These are phyloP conservation scores for Sciurus vulgaris DNA, from an alignment of 2,797 vertebrate genomes.

Conservation along the genomic window DNA sequence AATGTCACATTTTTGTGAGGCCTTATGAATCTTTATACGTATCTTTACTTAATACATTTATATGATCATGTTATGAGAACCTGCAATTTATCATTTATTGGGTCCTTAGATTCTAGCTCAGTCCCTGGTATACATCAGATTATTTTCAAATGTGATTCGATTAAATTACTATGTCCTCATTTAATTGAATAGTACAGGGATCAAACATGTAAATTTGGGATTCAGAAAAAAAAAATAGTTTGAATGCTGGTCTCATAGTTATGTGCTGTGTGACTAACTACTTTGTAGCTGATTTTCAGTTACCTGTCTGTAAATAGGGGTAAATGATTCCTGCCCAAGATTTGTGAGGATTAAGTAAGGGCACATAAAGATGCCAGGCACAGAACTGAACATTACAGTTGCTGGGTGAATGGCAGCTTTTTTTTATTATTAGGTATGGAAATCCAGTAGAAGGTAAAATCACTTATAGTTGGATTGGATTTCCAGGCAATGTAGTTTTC, in stretches of 20 bases:
- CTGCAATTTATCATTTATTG: neutral
- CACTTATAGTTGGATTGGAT: neutral
- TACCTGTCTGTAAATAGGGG: neutral
- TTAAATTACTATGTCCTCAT: neutral
- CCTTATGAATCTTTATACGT: neutral
- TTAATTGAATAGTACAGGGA: neutral
- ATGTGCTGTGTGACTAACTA: neutral
- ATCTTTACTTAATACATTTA: neutral
- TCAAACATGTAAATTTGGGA: neutral
- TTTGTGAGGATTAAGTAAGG: neutral
- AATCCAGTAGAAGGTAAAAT: neutral
- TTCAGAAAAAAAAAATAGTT: neutral
- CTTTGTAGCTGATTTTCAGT: neutral
- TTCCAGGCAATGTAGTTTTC: neutral
- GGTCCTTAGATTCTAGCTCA: neutral
- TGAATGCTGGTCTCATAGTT: neutral
- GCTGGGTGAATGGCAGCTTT: neutral
- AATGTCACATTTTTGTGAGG: neutral
- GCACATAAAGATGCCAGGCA: neutral
- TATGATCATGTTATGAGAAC: neutral
- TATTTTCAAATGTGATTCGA: slow-evolving; percentile 12
- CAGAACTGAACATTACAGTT: neutral
- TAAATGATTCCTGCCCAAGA: neutral
- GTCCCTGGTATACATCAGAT: neutral
- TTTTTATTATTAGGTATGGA: neutral